These are phyloP conservation scores for Oncorhynchus keta DNA, from an alignment of 2,113 vertebrate genomes.

Conservation along the genomic window DNA sequence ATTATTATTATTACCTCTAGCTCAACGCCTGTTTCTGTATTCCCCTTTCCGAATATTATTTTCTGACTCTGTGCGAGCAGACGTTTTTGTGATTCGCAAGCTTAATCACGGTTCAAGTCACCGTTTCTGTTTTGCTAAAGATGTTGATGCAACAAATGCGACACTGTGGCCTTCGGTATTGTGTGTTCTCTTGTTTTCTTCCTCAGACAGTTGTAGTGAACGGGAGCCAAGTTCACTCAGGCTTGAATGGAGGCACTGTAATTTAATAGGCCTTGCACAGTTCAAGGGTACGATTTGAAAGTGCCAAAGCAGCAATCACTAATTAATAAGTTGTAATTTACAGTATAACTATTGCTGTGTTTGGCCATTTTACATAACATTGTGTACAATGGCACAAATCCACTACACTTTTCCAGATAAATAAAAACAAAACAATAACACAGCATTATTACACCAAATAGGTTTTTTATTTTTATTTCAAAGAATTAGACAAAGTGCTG, in stretches of 20 bases:
- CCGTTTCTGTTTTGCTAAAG: not conserved
- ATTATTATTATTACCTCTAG: too few species aligned
- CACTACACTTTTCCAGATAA: too few species aligned
- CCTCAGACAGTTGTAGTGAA: not conserved
- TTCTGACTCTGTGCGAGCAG: constrained; percentile 17
- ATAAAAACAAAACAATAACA: too few species aligned
- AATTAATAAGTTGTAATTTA: not conserved
- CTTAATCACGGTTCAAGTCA: constrained; percentile 33
- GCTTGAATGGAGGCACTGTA: constrained; percentile 18
- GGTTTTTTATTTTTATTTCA: not conserved
- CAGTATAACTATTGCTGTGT: not conserved
- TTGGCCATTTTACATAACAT: not conserved
- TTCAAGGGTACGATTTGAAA: constrained; percentile 18
- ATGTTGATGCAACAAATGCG: constrained; percentile 11
- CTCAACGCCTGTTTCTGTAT: constrained; percentile 25
- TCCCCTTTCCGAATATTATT: constrained; percentile 28
- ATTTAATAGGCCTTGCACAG: constrained; percentile 12
- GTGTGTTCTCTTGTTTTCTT: not conserved
- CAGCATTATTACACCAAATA: too few species aligned
- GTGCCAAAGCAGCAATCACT: not conserved
- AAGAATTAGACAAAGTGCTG: not conserved
- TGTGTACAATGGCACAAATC: too few species aligned
- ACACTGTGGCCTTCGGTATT: constrained; percentile 20
- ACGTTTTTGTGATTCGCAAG: constrained; percentile 25
- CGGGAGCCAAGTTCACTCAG: constrained; percentile 21